phyloP scores from a whole-genome alignment of 2,113 vertebrate species.

The Oncorhynchus tshawytscha region DNA sequence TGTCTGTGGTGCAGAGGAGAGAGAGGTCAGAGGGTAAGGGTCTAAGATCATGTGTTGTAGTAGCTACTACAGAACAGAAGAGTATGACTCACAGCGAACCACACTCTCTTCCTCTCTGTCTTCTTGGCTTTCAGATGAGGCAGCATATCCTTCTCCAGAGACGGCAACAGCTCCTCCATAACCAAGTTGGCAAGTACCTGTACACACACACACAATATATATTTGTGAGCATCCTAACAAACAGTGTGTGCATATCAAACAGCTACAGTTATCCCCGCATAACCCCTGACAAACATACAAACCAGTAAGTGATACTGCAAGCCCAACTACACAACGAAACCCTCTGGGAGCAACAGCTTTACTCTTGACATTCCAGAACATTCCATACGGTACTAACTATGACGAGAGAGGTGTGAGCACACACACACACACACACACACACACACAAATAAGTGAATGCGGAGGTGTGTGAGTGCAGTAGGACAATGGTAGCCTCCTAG shows the following conservation, averaged over 20 bases:
- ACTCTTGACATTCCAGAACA: slow-evolving; percentile 27
- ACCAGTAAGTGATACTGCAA: background rate
- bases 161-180: slow-evolving; percentile 88
- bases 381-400: slow-evolving; percentile 27
- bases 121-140: slow-evolving; percentile 87
- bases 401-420: background rate
- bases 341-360: background rate
- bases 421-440: background rate
- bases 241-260: too few species aligned
- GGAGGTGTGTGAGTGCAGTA: background rate
- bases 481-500: slow-evolving; percentile 4
- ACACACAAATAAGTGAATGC: background rate
- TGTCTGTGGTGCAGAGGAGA: slow-evolving; percentile 65
- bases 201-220: slow-evolving; percentile 4
- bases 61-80: background rate
- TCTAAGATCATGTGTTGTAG: background rate
- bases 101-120: slow-evolving; percentile 82
- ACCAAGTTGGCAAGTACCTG: slow-evolving; percentile 84
- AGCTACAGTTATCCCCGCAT: background rate
- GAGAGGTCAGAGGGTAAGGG: background rate
- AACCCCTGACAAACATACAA: background rate
- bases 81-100: slow-evolving; percentile 82
- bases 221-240: too few species aligned
- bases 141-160: slow-evolving; percentile 82
- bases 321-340: slow-evolving; percentile 15